Conservation (phyloP, 2,888 invertebrate species). For the Aelia acuminata region DNA sequence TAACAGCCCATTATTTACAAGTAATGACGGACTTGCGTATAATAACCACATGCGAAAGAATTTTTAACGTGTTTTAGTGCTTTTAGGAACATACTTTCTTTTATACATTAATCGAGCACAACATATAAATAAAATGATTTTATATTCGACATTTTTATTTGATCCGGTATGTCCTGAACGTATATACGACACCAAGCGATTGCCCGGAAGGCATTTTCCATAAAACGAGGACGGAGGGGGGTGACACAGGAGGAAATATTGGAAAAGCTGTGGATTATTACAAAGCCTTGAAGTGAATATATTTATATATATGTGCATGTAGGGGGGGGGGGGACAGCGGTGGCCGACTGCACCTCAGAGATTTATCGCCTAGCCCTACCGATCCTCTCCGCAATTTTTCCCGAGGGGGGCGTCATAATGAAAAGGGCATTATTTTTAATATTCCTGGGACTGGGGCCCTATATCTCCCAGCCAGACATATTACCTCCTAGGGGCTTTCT, state of each 20-base stretch:
- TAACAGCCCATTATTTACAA: no score
- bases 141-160: no score
- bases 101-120: no score
- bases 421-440: conserved; percentile 62
- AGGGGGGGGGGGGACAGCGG: background rate
- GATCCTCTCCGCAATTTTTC: conserved; percentile 13
- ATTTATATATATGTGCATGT: background rate
- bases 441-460: conserved; percentile 49
- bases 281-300: background rate
- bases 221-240: background rate
- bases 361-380: background rate
- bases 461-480: conserved; percentile 3
- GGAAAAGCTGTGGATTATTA: conserved; percentile 19
- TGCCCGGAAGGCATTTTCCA: background rate
- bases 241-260: background rate
- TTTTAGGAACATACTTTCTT: no score
- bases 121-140: no score
- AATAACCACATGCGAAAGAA: no score
- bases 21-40: no score
- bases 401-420: conserved; percentile 57
- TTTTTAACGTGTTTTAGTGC: no score
- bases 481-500: conserved; percentile 34
- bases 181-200: background rate
- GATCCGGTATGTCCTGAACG: background rate
- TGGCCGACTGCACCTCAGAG: conserved; percentile 3